phyloP scores from a whole-genome alignment of 2,113 vertebrate genomes.

The Microtus oregoni region DNA sequence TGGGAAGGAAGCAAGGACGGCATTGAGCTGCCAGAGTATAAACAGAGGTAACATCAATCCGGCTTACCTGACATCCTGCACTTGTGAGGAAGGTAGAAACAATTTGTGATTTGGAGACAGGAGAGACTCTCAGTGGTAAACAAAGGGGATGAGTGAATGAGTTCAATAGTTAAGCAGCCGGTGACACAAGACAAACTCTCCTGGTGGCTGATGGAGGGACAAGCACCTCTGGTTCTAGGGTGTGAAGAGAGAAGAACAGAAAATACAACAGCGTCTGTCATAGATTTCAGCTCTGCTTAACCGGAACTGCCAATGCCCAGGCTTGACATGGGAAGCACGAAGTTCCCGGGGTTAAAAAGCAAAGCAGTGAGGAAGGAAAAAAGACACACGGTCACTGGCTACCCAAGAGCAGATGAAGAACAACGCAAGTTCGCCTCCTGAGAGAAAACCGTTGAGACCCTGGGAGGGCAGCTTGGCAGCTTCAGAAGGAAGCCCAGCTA shows the following conservation, averaged over 20 bases:
- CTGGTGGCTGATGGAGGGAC: not conserved
- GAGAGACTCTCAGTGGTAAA: not conserved
- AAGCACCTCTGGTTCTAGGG: not conserved
- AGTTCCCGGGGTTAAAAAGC: accelerated
- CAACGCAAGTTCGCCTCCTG: not conserved
- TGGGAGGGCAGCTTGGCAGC: not conserved
- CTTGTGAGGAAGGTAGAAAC: not conserved
- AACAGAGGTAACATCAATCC: not conserved
- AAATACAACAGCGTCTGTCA: not conserved
- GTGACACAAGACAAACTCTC: not conserved
- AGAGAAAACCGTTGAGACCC: not conserved
- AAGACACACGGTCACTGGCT: not conserved
- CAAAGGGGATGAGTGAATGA: not conserved
- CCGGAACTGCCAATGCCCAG: too few relatives aligned
- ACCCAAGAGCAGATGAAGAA: not conserved
- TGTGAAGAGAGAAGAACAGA: not conserved
- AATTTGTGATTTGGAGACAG: not conserved
- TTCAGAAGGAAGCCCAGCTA: not conserved
- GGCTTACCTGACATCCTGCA: not conserved
- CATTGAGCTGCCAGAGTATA: not conserved
- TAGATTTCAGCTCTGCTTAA: not conserved
- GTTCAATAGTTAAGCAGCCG: not conserved
- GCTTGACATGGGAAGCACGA: not conserved
- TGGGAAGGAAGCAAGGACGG: not conserved
- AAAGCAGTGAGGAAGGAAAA: conserved; percentile 3